Evolutionary conservation across 2,113 vertebrate genomes (phyloP).

Genomic region (Rhinoptilus africanus): DNA sequence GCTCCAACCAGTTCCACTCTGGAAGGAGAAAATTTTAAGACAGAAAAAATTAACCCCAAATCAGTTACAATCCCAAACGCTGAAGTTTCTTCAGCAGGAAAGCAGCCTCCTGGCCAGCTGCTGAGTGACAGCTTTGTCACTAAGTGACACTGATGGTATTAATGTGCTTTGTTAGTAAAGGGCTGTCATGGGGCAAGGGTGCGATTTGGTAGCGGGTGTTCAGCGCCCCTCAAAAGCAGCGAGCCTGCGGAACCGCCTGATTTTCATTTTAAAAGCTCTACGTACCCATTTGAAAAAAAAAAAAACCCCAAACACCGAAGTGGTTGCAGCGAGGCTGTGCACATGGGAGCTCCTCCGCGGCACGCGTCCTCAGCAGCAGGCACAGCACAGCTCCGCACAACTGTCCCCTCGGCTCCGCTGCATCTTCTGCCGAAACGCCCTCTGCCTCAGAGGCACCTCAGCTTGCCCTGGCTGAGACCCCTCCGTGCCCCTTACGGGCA

Average conservation of each 20-base stretch:
- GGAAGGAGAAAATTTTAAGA: background rate
- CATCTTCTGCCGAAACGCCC: background rate
- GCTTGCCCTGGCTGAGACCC: background rate
- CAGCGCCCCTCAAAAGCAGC: too few relatives aligned
- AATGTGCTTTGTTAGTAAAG: background rate
- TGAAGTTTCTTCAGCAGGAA: background rate
- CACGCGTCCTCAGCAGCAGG: background rate
- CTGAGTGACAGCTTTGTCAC: accelerated
- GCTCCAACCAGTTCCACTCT: background rate
- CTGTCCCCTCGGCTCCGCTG: background rate
- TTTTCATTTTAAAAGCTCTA: background rate
- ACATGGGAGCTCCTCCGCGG: background rate
- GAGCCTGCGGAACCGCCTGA: accelerated
- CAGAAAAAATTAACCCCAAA: background rate
- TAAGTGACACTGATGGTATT: accelerated
- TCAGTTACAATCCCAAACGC: background rate
- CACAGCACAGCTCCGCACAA: background rate
- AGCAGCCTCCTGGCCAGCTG: background rate
- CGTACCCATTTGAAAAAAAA: accelerated
- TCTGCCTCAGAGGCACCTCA: background rate
- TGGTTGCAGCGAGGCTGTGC: too few relatives aligned
- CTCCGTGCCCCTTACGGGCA: accelerated
- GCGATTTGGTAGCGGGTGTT: accelerated
- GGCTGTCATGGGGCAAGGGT: background rate
- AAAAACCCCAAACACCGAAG: too few relatives aligned